phyloP scores from a whole-genome alignment of 1,140 invertebrate genomes.

The Drosophila yakuba region DNA sequence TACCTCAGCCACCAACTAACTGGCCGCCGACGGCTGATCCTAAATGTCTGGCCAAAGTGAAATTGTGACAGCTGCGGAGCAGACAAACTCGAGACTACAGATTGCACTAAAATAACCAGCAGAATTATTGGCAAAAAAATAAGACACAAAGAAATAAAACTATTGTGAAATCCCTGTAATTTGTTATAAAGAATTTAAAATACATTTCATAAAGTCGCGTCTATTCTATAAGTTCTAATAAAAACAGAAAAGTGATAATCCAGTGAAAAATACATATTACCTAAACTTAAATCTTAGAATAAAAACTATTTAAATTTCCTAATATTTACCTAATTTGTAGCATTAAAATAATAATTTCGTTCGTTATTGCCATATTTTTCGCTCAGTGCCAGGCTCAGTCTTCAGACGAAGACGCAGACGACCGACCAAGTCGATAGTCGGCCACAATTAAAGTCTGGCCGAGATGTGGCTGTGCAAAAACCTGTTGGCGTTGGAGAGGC shows the following conservation, averaged over 20 bases:
- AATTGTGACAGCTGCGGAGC: slow-evolving; percentile 72
- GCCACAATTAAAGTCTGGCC: slow-evolving; percentile 65
- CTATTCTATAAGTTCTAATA: too few species aligned
- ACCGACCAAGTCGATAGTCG: slow-evolving; percentile 23
- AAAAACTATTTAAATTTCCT: too few species aligned
- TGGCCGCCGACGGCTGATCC: slow-evolving; percentile 19
- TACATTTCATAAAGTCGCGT: too few species aligned
- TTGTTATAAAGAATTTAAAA: too few species aligned
- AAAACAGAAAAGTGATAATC: too few species aligned
- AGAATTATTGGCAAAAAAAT: not conserved
- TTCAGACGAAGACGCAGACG: slow-evolving; percentile 30
- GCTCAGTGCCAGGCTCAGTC: slow-evolving; percentile 18
- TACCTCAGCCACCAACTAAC: slow-evolving; percentile 2
- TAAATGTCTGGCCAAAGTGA: slow-evolving; percentile 68
- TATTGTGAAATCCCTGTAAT: too few species aligned
- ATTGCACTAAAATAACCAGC: slow-evolving; percentile 5
- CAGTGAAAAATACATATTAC: not conserved
- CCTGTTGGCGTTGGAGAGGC: slow-evolving; percentile 43
- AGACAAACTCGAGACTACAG: slow-evolving; percentile 45
- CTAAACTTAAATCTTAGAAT: too few species aligned
- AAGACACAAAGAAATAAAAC: too few species aligned
- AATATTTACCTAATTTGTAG: too few species aligned
- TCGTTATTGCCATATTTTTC: too few species aligned
- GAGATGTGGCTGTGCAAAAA: slow-evolving; percentile 51
- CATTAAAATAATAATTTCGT: too few species aligned